These are phyloP conservation scores for Dendrocincla tyrannina DNA, from an alignment of 2,797 vertebrate species.

Conservation along the genomic window DNA sequence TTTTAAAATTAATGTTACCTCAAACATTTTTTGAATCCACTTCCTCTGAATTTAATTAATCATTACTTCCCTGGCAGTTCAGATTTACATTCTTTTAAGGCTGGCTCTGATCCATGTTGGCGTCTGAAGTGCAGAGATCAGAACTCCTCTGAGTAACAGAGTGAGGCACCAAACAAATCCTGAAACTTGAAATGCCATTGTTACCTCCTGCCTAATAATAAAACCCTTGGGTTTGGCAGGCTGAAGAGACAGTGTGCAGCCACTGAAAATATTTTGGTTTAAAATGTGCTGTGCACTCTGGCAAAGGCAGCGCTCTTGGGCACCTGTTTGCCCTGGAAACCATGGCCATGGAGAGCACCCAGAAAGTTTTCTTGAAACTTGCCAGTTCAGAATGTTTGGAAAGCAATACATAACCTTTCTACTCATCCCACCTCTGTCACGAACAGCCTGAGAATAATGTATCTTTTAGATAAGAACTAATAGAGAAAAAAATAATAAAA, in stretches of 20 bases:
- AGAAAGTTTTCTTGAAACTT: not conserved
- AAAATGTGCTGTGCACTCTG: accelerated
- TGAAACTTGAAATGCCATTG: not conserved
- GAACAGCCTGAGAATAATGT: not conserved
- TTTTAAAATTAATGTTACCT: constrained; percentile 3
- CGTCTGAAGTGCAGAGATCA: not conserved
- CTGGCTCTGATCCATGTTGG: constrained; percentile 32
- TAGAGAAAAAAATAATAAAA: not conserved
- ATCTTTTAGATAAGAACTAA: not conserved
- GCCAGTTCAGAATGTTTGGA: not conserved
- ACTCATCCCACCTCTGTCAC: not conserved
- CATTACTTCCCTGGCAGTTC: constrained; percentile 9
- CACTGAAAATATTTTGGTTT: not conserved
- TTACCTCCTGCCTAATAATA: not conserved
- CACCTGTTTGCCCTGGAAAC: not conserved
- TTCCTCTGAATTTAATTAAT: constrained; percentile 47
- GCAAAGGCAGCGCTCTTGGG: not conserved
- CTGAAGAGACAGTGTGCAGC: not conserved
- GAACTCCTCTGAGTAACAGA: constrained; percentile 10
- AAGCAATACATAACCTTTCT: not conserved
- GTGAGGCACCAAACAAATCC: not conserved
- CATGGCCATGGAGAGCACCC: not conserved
- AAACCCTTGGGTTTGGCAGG: not conserved
- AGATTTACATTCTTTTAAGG: not conserved
- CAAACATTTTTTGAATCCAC: constrained; percentile 1